phyloP scores from a whole-genome alignment of 2,113 vertebrate genomes.

The Pantherophis guttatus region DNA sequence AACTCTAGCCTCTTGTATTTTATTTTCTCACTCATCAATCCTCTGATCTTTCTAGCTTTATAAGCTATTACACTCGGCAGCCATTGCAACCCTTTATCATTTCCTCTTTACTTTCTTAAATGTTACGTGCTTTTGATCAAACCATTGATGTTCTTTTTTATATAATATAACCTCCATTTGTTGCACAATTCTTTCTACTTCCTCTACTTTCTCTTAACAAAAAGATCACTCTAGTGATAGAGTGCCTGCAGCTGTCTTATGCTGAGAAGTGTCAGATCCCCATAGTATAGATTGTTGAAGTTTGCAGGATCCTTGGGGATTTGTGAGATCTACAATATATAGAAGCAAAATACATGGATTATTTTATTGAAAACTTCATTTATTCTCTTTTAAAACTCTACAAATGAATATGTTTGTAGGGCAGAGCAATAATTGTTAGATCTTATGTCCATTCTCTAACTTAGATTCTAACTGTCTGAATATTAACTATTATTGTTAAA shows the following conservation, averaged over 20 bases:
- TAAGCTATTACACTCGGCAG: slow-evolving; percentile 48
- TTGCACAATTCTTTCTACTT: slow-evolving; percentile 66
- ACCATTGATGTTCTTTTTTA: slow-evolving; percentile 63
- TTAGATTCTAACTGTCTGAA: slow-evolving; percentile 4
- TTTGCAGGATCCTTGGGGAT: slow-evolving; percentile 58
- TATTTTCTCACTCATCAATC: slow-evolving; percentile 49
- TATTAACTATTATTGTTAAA: slow-evolving; percentile 5
- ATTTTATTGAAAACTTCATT: slow-evolving; percentile 50
- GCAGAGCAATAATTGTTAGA: slow-evolving; percentile 14
- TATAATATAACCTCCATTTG: slow-evolving; percentile 61
- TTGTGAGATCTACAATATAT: slow-evolving; percentile 58
- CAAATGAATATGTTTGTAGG: slow-evolving; percentile 52
- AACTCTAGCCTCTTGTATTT: slow-evolving; percentile 52
- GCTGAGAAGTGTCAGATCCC: slow-evolving; percentile 63
- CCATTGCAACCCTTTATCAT: slow-evolving; percentile 58
- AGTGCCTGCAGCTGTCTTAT: slow-evolving; percentile 63
- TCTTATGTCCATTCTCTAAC: neutral
- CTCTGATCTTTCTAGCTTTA: slow-evolving; percentile 51
- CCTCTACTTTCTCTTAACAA: slow-evolving; percentile 67
- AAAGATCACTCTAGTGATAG: slow-evolving; percentile 71
- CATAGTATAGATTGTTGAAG: slow-evolving; percentile 54
- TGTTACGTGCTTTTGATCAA: slow-evolving; percentile 58
- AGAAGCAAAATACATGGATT: slow-evolving; percentile 54
- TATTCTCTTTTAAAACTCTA: slow-evolving; percentile 52
- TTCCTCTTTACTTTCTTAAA: slow-evolving; percentile 53